Evolutionary conservation across 2,888 invertebrate genomes (phyloP), one percentile per base, ranked within the genome.

Genomic region (Rutpela maculata): DNA sequence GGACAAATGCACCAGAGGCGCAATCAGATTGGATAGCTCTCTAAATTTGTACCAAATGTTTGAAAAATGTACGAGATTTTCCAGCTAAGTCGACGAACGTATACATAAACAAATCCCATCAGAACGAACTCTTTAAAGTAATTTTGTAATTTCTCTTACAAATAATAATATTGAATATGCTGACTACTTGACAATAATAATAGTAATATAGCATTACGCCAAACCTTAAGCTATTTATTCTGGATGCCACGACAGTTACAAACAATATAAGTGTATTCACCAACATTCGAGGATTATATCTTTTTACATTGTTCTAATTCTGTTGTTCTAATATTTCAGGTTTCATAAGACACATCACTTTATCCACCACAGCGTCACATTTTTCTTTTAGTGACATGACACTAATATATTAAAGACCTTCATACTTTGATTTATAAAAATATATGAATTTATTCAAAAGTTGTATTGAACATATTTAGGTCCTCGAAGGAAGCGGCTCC

Each of bases 381-480:
- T 59, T 18, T 31, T 60, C 35, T 73, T 26, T 35, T 67, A 19
- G 59, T 17, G 18, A 74, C 50, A 66, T 50, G 50, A 73, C 73
- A 73, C 69, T 59, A 57, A 69, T 63, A 59, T 69, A 59, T 70
- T 60, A 17, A 18, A 60, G 35, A 38, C 19, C 57, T 38, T 70
- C 15, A 22, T 35, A 38, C 31, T 70, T 57, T 35, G 26, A 59
- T 60, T 57, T 69, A 70, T 60, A 70, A 69, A 65, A 65, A 65
- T 65, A 65, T 65, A 43, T 65, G 1, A 38, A 31, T 69, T 57
- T 88, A 94, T 90, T 95, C 95, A 87, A 95, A 95, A 84, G 92
- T 93, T 84, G 96, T 94, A 89, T 95, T 97, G 90, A 97, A 97
- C 97, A 97, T 97, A 86, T 94, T 94, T 86, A 97, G 92, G 90